Conservation (phyloP, 2,113 vertebrate species). For the Orientallactaga bullata region DNA sequence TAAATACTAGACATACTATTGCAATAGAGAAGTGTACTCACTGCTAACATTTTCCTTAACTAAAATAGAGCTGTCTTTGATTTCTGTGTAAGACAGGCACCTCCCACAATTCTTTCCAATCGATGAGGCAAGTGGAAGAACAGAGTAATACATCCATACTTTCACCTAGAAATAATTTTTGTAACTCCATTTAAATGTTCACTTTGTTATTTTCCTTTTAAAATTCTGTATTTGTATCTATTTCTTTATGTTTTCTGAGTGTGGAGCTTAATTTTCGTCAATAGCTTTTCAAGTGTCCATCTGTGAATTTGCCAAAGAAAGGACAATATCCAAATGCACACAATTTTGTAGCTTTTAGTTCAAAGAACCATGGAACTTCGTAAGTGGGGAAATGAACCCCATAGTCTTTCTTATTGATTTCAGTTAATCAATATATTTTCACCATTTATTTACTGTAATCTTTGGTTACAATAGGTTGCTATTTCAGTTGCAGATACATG, state of each 20-base stretch:
- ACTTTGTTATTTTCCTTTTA: neutral
- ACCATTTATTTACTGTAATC: neutral
- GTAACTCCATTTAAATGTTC: neutral
- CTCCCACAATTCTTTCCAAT: neutral
- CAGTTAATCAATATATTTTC: neutral
- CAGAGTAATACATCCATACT: neutral
- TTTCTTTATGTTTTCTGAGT: neutral
- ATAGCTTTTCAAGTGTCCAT: slow-evolving; percentile 10
- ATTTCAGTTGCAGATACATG: neutral
- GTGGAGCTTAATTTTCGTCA: neutral
- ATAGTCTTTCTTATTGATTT: neutral
- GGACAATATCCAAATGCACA: neutral
- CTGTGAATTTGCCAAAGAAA: slow-evolving; percentile 7
- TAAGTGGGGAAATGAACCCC: neutral
- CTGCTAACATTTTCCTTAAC: neutral
- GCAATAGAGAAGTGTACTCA: neutral
- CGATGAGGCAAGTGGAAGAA: neutral
- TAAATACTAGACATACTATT: slow-evolving; percentile 2
- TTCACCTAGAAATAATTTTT: neutral
- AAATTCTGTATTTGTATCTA: neutral
- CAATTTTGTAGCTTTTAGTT: neutral
- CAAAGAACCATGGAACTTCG: neutral
- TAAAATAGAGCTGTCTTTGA: neutral
- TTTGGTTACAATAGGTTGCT: slow-evolving; percentile 22
- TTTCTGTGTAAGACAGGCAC: neutral